Evolutionary conservation across 2,113 vertebrate species (phyloP).

Genomic region (Rhynchomys soricoides): DNA sequence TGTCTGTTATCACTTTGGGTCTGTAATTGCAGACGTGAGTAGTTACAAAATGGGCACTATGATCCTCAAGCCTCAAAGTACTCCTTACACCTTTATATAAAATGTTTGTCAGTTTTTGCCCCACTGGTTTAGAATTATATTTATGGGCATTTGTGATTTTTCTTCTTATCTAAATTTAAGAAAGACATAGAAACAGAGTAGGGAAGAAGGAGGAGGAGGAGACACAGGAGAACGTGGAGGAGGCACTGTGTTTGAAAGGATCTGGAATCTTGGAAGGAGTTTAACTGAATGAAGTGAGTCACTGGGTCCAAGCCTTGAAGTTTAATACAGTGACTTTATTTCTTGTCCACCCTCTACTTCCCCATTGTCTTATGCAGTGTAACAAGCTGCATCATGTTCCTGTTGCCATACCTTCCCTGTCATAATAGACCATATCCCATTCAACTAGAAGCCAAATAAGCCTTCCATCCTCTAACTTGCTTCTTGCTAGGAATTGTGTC

Average conservation of each 20-base stretch:
- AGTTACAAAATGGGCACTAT: not conserved
- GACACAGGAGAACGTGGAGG: not conserved
- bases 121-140: not conserved
- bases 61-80: not conserved
- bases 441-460: not conserved
- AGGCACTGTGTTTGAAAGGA: not conserved
- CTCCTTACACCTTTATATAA: not conserved
- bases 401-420: not conserved
- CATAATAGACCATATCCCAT: not conserved
- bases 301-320: not conserved
- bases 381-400: not conserved
- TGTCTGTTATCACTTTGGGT: not conserved
- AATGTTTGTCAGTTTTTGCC: not conserved
- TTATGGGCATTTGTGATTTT: not conserved
- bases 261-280: not conserved
- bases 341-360: not conserved
- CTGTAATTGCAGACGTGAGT: not conserved
- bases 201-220: not conserved
- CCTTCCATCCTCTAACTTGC: not conserved
- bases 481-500: not conserved
- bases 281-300: not conserved
- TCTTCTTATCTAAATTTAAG: not conserved
- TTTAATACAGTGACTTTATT: not conserved
- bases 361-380: not conserved
- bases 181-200: not conserved